A percentile compares a stretch with the other conserved stretches of the same genome.
These are phyloP conservation scores for Linnaemya tessellans DNA, from an alignment of 2,888 invertebrate species.

Conservation along the genomic window DNA sequence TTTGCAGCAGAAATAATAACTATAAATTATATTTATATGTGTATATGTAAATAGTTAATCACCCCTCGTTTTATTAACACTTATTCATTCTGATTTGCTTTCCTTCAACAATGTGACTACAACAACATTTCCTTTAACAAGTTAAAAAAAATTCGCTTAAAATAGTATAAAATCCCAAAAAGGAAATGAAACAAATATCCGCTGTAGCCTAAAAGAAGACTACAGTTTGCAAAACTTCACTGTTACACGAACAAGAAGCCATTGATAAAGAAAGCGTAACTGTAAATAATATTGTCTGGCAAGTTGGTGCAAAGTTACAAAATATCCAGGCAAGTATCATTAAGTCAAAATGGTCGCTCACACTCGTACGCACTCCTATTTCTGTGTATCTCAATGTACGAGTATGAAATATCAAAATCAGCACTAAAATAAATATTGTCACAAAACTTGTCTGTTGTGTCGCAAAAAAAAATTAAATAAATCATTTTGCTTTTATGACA, in stretches of 20 bases:
- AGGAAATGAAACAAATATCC: neutral
- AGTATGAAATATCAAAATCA: neutral
- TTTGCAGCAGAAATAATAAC: no score
- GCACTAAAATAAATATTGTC: neutral
- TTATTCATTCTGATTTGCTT: neutral
- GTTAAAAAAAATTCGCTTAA: neutral
- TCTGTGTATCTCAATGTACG: neutral
- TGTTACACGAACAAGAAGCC: neutral
- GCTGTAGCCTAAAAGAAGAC: neutral
- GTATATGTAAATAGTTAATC: no score
- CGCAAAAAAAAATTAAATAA: neutral
- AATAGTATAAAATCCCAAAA: neutral
- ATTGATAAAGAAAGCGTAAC: neutral
- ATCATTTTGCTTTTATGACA: conserved; percentile 8
- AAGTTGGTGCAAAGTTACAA: neutral
- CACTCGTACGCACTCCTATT: neutral
- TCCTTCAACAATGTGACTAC: neutral
- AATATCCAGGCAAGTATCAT: neutral
- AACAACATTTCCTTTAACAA: neutral
- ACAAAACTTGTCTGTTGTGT: neutral
- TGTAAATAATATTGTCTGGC: neutral
- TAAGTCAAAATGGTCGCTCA: neutral
- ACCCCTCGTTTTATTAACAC: no score
- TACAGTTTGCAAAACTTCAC: neutral
- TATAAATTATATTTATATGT: no score